Percentiles rank a stretch among this genome's conserved stretches.
Conservation (phyloP, 2,888 invertebrate species). For the Lottia scabra region DNA sequence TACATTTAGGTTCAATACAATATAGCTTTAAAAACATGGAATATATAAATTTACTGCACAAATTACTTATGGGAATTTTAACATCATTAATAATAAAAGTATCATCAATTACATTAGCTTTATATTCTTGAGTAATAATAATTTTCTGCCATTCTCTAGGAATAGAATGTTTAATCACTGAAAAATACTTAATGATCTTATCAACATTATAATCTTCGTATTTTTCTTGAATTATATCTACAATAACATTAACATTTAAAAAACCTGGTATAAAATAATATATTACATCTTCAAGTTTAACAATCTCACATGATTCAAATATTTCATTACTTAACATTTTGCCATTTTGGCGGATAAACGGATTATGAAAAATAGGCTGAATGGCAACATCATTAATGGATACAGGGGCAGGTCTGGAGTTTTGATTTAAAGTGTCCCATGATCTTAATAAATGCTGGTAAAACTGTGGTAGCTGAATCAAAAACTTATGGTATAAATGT, state of each 20-base stretch:
- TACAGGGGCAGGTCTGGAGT: neutral
- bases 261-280: neutral
- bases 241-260: neutral
- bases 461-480: neutral
- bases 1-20: neutral
- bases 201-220: neutral
- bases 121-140: neutral
- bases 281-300: neutral
- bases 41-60: neutral
- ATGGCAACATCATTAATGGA: neutral
- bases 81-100: too few species aligned
- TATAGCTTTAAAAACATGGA: neutral
- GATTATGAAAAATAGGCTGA: neutral
- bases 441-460: neutral
- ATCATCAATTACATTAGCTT: too few species aligned
- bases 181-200: neutral
- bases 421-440: neutral
- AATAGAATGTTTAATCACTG: neutral
- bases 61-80: neutral
- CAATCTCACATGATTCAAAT: neutral
- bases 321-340: neutral
- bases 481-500: neutral
- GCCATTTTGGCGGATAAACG: neutral
- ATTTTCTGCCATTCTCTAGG: neutral
- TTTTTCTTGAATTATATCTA: neutral